Conservation (phyloP, 2,888 invertebrate species). For the Hedychridium roseum region DNA sequence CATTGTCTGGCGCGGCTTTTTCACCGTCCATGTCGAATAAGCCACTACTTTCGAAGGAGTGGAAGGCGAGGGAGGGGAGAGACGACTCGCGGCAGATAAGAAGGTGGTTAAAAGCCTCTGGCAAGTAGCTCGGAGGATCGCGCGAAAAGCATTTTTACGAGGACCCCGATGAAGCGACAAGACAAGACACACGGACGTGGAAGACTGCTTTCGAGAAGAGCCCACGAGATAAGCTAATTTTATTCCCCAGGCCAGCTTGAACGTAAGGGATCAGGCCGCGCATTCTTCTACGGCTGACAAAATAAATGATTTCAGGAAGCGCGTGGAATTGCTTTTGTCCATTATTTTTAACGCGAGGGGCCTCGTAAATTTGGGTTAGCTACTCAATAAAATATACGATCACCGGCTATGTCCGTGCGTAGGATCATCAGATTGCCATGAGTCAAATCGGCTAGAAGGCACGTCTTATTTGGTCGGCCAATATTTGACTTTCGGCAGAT, state of each 20-base stretch:
- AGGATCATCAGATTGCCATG: not conserved
- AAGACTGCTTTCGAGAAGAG: constrained; percentile 5
- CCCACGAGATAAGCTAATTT: too few relatives aligned
- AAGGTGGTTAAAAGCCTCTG: constrained; percentile 34
- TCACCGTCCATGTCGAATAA: constrained; percentile 5
- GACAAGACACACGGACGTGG: constrained; percentile 20
- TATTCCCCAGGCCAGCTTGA: too few relatives aligned
- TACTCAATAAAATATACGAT: too few relatives aligned
- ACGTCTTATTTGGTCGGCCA: constrained; percentile 53
- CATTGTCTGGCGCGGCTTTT: constrained; percentile 49
- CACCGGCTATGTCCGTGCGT: too few relatives aligned
- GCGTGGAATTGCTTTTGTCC: too few relatives aligned
- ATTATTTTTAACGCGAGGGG: too few relatives aligned
- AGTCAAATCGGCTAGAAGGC: constrained; percentile 29
- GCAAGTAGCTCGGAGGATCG: constrained; percentile 21
- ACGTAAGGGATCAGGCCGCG: not conserved
- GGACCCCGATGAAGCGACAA: constrained; percentile 35
- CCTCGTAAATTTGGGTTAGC: too few relatives aligned
- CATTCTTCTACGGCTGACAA: constrained; percentile 3
- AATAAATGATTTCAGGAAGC: too few relatives aligned
- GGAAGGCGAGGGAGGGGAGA: constrained; percentile 11
- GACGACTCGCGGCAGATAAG: constrained; percentile 37
- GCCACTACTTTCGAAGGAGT: constrained; percentile 15
- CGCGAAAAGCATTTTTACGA: constrained; percentile 55
- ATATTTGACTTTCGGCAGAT: constrained; percentile 60